phyloP scores from a whole-genome alignment of 2,113 vertebrate species.

The Petroica traversi region DNA sequence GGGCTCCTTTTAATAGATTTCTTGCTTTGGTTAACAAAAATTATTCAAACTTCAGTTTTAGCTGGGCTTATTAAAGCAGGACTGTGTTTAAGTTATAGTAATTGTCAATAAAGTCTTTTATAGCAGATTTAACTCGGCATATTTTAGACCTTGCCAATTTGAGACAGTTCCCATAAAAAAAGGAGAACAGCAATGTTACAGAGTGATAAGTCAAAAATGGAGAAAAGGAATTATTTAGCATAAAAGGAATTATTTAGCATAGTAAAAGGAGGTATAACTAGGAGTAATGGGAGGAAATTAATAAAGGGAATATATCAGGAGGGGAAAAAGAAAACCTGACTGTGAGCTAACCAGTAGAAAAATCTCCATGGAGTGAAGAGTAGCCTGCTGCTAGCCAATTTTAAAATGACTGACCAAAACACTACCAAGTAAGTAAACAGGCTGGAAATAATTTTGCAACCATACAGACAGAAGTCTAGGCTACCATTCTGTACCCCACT shows the following conservation, averaged over 20 bases:
- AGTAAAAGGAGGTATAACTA: constrained; percentile 52
- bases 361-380: neutral
- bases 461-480: neutral
- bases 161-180: constrained; percentile 57
- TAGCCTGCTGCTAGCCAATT: neutral
- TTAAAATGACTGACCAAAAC: constrained; percentile 1
- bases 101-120: constrained; percentile 65
- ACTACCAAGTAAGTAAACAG: neutral
- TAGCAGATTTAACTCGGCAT: constrained; percentile 42
- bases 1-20: constrained; percentile 17
- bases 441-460: neutral
- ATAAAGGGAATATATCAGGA: constrained; percentile 46
- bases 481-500: neutral
- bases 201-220: constrained; percentile 49
- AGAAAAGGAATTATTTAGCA: constrained; percentile 63
- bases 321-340: constrained; percentile 4
- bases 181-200: constrained; percentile 38
- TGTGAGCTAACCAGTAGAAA: constrained; percentile 17
- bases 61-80: constrained; percentile 20
- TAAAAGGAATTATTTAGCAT: constrained; percentile 66
- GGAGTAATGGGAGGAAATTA: constrained; percentile 59
- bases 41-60: constrained; percentile 34
- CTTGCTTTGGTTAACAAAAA: constrained; percentile 38
- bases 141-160: constrained; percentile 56
- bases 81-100: constrained; percentile 46